phyloP scores from a whole-genome alignment of 2,888 invertebrate genomes.

The Electrophaes corylata region DNA sequence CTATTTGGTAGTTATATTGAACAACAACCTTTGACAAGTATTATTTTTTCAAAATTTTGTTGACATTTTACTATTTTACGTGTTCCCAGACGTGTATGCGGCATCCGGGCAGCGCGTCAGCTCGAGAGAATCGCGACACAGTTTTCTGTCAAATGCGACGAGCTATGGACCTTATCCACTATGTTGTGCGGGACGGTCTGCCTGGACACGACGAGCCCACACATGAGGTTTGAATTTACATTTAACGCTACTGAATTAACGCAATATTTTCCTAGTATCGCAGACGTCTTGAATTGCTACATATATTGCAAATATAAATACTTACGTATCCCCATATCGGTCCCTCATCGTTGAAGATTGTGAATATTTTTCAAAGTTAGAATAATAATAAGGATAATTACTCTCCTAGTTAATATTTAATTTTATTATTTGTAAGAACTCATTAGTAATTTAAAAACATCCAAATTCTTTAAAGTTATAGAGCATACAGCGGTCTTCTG shows the following conservation, averaged over 20 bases:
- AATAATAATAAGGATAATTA: too few species aligned
- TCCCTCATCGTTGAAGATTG: too few species aligned
- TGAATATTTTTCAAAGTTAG: too few species aligned
- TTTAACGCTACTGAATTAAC: background rate
- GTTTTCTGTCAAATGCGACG: constrained; percentile 99
- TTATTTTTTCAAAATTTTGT: background rate
- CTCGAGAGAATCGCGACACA: constrained; percentile 97
- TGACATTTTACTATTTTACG: background rate
- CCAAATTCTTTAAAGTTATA: too few species aligned
- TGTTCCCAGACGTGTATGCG: constrained; percentile 91
- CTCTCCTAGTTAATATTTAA: too few species aligned
- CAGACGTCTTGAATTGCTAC: too few species aligned
- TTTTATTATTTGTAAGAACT: too few species aligned
- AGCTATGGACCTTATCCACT: constrained; percentile 98
- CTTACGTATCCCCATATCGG: too few species aligned
- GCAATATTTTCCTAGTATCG: background rate
- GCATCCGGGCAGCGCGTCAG: constrained; percentile 96
- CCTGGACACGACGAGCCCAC: constrained; percentile 82
- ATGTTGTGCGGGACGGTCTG: constrained; percentile 98
- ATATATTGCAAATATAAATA: too few species aligned
- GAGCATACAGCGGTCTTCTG: too few species aligned
- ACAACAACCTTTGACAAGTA: background rate
- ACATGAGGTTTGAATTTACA: constrained; percentile 68
- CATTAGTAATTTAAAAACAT: too few species aligned
- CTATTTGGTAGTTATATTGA: too few species aligned